Evolutionary conservation across 1,140 invertebrate genomes (phyloP).

Genomic region (Calephelis nemesis): DNA sequence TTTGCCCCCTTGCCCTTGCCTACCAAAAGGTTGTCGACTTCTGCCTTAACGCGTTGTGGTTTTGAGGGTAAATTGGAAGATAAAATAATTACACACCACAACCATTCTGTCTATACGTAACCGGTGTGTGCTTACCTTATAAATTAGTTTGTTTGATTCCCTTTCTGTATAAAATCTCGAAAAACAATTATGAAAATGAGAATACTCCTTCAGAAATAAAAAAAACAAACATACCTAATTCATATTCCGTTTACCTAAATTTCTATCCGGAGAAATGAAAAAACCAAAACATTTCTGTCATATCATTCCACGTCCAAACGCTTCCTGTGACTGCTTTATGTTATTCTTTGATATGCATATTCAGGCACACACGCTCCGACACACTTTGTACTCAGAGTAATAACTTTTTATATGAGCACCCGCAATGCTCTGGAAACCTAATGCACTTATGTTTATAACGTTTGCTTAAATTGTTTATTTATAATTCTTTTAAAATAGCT

Average conservation of each 20-base stretch:
- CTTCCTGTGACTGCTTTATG: constrained; percentile 13
- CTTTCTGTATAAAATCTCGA: no score
- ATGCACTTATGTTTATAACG: neutral
- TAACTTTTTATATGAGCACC: constrained; percentile 10
- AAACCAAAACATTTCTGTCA: constrained; percentile 6
- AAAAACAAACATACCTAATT: neutral
- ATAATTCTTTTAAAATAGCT: no score
- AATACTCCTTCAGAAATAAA: neutral
- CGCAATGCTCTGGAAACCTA: constrained; percentile 12
- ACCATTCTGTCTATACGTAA: no score
- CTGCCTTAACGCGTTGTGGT: no score
- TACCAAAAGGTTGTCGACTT: no score
- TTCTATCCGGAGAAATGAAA: constrained; percentile 5
- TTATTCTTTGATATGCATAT: constrained; percentile 16
- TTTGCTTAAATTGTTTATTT: no score
- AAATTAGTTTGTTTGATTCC: no score
- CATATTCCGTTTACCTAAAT: constrained; percentile 6
- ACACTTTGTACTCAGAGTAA: constrained; percentile 13
- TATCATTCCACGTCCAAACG: constrained; percentile 16
- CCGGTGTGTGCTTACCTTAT: no score
- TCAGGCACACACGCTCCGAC: constrained; percentile 7
- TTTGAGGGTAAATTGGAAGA: no score
- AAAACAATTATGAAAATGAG: neutral
- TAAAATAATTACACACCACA: no score
- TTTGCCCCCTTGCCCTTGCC: no score